Evolutionary conservation across 2,113 vertebrate species (phyloP).

Genomic region (Daphoenositta chrysoptera): DNA sequence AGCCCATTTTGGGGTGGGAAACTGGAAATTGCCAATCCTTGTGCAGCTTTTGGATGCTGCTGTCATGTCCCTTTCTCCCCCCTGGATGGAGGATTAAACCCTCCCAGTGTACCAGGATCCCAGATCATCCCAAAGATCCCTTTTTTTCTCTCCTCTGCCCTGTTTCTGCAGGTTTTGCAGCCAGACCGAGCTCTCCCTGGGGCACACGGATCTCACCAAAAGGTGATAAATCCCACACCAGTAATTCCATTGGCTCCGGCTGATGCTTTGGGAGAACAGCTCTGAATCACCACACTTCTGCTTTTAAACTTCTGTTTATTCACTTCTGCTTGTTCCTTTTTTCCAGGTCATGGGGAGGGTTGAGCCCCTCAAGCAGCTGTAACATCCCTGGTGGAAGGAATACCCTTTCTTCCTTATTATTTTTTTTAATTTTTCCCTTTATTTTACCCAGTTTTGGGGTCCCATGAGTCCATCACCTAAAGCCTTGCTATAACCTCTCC

Average conservation of each 20-base stretch:
- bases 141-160: background rate
- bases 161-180: background rate
- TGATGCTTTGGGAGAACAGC: accelerated
- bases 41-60: background rate
- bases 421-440: background rate
- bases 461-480: accelerated
- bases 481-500: background rate
- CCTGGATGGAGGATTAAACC: background rate
- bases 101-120: accelerated
- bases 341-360: accelerated
- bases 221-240: background rate
- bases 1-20: background rate
- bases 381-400: background rate
- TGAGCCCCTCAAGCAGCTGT: background rate
- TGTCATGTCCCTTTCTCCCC: accelerated
- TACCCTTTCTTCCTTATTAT: background rate
- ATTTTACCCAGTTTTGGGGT: background rate
- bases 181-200: accelerated
- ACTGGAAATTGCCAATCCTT: accelerated
- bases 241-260: accelerated
- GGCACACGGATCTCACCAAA: accelerated
- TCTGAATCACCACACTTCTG: accelerated
- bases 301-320: too few relatives aligned
- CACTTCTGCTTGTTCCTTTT: too few relatives aligned
- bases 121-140: background rate